Evolutionary conservation across 1,140 invertebrate genomes (phyloP), one percentile per base, ranked within the genome.

Genomic region (Dendrolimus kikuchii): DNA sequence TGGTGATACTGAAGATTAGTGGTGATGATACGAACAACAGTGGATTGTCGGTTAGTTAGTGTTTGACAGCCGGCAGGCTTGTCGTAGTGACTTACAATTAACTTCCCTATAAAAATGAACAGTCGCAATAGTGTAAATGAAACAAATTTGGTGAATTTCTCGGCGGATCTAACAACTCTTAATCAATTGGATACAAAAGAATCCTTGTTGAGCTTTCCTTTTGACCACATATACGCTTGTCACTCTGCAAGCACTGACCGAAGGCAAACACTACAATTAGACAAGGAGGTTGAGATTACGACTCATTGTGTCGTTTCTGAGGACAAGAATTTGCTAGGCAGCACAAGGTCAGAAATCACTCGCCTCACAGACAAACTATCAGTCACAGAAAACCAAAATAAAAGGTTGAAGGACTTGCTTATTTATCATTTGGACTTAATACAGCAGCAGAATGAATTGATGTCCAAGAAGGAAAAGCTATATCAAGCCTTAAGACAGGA

Each of bases 1-100:
- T 66, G 52, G 55, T 58, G 51, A 59, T 46, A 54, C 61, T 51
- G 46, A 62, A 39, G 41, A 63, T 63, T 50, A 48, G 57, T 54
- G 70, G 79, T 78, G 71, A 81, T 85, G 77, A 63, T 63, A 66
- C 70, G 71, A 74, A 73, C 64, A 73, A 61, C 62, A 68, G 66
- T 69, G 60, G 55, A 68, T 59, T 74, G 67, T 68, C 61, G 64
- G 71, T 68, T 71, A 70, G 65, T 59, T 69, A 74, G 66, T 64
- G 60, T 76, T 78, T 77, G 81, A 83, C 79, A 80, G 81, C 80
- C 81, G 81, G 75, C 63, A 59, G 78, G 77, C 78, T 79, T 56
- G 75, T 79, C 75, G 65, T 68, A 65, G 66, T 69, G 58, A 71
- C 59, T 71, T 60, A 76, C 64, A 54, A 68, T 72, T 61, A 68